Evolutionary conservation across 2,113 vertebrate genomes (phyloP).

Genomic region (Passer domesticus): DNA sequence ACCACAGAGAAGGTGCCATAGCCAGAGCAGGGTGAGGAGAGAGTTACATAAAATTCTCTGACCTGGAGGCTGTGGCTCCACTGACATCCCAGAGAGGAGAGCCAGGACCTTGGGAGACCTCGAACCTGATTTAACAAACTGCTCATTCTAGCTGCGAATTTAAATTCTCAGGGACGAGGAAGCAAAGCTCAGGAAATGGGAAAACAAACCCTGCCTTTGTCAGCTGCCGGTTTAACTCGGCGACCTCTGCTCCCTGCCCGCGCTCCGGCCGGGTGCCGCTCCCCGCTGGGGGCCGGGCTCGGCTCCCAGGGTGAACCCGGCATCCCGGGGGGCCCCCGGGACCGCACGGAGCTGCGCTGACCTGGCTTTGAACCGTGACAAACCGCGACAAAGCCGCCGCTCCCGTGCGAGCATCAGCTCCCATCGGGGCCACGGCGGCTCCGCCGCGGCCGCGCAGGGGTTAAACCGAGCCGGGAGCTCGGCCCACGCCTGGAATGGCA

Average conservation of each 20-base stretch:
- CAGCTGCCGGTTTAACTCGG: background rate
- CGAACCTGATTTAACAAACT: background rate
- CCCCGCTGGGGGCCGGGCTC: background rate
- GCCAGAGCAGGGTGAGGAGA: background rate
- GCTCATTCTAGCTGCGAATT: background rate
- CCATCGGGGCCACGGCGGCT: accelerated
- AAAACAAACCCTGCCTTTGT: background rate
- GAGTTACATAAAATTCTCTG: background rate
- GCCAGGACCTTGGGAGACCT: background rate
- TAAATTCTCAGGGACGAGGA: background rate
- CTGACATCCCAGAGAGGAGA: background rate
- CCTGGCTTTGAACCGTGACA: background rate
- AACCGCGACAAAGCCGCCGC: background rate
- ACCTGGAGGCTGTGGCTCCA: background rate
- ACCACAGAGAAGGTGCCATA: accelerated
- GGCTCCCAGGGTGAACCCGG: accelerated
- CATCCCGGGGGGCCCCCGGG: background rate
- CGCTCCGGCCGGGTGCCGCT: background rate
- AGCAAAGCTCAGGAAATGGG: background rate
- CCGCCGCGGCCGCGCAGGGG: background rate
- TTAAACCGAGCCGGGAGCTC: background rate
- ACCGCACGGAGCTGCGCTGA: background rate
- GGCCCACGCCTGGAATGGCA: background rate
- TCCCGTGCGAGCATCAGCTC: accelerated
- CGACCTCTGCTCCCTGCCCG: background rate